Evolutionary conservation across 1,140 invertebrate species (phyloP), one percentile per base, ranked within the genome.

Genomic region (Trichonephila clavipes): DNA sequence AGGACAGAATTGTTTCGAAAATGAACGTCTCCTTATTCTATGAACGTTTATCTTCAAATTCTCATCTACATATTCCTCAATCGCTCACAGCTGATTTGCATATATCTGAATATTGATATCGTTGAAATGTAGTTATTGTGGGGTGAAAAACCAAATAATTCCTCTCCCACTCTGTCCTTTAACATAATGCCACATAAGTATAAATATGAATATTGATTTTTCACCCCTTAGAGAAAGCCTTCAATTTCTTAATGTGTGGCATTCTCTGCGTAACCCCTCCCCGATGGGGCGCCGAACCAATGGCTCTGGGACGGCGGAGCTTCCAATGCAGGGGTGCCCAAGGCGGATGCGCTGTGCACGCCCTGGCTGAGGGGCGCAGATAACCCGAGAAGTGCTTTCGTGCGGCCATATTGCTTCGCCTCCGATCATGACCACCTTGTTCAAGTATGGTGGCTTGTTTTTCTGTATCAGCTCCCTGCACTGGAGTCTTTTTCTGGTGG

Each of bases 311-410:
- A 28, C 44, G 91, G 91, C 18, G 91, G 91, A 61, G 83, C 83
- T 87, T 92, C 40, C 91, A 72, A 87, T 92, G 82, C 85, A 72
- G 90, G 90, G 66, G 51, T 90, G 72, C 72, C 77, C 89, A 61
- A 40, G 77, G 28, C 24, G 51, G 28, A n/a, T 87, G 91, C 91
- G 82, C 91, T 16, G 62, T 92, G 64, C 59, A 40, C 58, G 44
- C 61, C 61, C 59, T 64, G 24, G 64, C 18, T 5, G 28, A 64
- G 82, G 62, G 59, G 61, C 34, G 61, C 44, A 81, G 19, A 51
- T 34, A 19, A 21, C 51, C 34, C 51, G 44, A 44, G 72, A 44
- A 51, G 19, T 10, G 40, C 91, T 24, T 87, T n/a, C 89, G 77
- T 62, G n/a, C 62, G 66, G 83, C 85, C 91, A 87, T 85, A 85